Evolutionary conservation across 2,888 invertebrate genomes (phyloP).

Genomic region (Parelbella ahira): DNA sequence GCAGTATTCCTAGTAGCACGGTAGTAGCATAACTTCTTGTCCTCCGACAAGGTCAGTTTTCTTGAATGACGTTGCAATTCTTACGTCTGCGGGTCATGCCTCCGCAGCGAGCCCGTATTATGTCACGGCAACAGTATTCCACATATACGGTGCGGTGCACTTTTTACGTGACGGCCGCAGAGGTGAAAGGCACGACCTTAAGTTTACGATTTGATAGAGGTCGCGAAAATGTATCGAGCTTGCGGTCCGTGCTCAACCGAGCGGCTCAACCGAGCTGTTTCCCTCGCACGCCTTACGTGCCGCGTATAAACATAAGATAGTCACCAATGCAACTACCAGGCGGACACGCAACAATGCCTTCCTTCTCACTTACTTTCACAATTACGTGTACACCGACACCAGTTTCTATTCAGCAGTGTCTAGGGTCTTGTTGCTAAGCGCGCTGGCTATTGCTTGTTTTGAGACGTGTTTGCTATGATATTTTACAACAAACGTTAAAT

Average conservation of each 20-base stretch:
- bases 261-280: slow-evolving; percentile 2
- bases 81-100: slow-evolving; percentile 1
- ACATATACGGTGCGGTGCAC: slow-evolving; percentile 6
- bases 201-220: slow-evolving; percentile 19
- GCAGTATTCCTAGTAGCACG: too few species aligned
- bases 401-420: slow-evolving; percentile 51
- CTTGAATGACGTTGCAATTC: background rate
- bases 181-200: slow-evolving; percentile 24
- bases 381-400: slow-evolving; percentile 44
- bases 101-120: slow-evolving; percentile 16
- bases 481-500: too few species aligned
- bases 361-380: slow-evolving; percentile 70
- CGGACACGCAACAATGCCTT: slow-evolving; percentile 56
- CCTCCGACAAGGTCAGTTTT: too few species aligned
- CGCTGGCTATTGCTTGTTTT: too few species aligned
- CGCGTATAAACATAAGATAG: slow-evolving; percentile 6
- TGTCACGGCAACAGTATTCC: slow-evolving; percentile 15
- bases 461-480: too few species aligned
- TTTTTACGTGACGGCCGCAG: slow-evolving; percentile 14
- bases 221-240: slow-evolving; percentile 3
- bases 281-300: background rate
- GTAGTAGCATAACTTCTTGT: too few species aligned
- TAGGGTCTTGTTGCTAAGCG: slow-evolving; percentile 26
- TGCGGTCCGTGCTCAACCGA: slow-evolving; percentile 1
- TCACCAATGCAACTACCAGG: slow-evolving; percentile 25